phyloP scores from a whole-genome alignment of 1,140 invertebrate species.

The Macrobrachium rosenbergii region DNA sequence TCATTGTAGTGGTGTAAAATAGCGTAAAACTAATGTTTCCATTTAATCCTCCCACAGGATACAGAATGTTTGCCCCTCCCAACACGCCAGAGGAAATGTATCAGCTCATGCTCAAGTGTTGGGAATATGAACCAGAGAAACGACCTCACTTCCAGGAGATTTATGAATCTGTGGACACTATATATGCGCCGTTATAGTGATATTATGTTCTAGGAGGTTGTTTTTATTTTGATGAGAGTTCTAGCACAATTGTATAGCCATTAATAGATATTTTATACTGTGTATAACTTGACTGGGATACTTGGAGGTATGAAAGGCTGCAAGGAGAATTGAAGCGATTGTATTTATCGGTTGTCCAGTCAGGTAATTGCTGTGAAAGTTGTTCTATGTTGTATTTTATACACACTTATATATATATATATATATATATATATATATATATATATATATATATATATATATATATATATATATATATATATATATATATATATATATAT shows the following conservation, averaged over 20 bases:
- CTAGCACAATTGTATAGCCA: neutral
- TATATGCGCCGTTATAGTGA: constrained; percentile 47
- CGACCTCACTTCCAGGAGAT: constrained; percentile 94
- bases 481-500: too few relatives aligned
- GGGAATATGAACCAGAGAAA: constrained; percentile 92
- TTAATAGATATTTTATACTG: neutral
- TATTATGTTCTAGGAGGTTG: neutral
- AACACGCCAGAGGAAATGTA: constrained; percentile 91
- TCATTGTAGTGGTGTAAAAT: too few relatives aligned
- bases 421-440: too few relatives aligned
- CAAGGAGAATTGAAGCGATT: neutral
- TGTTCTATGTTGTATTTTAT: too few relatives aligned
- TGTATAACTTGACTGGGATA: neutral
- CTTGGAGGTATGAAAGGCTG: neutral
- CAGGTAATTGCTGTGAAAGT: too few relatives aligned
- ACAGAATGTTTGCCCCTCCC: constrained; percentile 91
- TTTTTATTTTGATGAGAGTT: constrained; percentile 1
- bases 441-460: too few relatives aligned
- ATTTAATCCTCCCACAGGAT: constrained; percentile 76
- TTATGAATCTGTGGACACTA: constrained; percentile 70
- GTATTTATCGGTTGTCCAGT: too few relatives aligned
- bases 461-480: too few relatives aligned
- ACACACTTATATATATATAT: too few relatives aligned
- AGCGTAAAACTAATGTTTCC: neutral
- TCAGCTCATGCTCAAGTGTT: constrained; percentile 90